Evolutionary conservation across 2,888 invertebrate genomes (phyloP).

Genomic region (Camptogramma bilineatum): DNA sequence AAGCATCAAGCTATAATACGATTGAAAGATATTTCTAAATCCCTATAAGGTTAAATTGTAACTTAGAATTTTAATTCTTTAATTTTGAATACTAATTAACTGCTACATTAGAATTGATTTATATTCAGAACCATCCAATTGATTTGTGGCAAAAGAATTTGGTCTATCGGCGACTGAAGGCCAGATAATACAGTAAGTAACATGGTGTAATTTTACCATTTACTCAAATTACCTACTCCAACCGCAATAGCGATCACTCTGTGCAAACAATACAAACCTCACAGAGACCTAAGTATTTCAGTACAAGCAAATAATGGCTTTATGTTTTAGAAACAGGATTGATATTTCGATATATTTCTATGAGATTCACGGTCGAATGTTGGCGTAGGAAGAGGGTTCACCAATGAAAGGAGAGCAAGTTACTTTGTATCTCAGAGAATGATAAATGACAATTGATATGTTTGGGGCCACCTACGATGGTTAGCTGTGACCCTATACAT

Average conservation of each 20-base stretch:
- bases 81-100: conserved; percentile 6
- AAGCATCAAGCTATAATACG: conserved; percentile 6
- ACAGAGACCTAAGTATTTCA: conserved; percentile 34
- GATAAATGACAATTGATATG: conserved; percentile 56
- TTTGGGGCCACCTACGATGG: conserved; percentile 54
- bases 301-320: conserved; percentile 1
- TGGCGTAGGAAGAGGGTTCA: conserved; percentile 57
- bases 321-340: conserved; percentile 42
- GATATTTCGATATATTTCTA: conserved; percentile 39
- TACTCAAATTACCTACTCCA: conserved; percentile 61
- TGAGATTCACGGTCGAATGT: conserved; percentile 46
- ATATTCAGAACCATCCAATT: not conserved
- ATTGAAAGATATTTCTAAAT: conserved; percentile 30
- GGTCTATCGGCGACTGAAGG: conserved; percentile 17
- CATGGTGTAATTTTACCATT: conserved; percentile 65
- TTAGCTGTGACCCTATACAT: not conserved
- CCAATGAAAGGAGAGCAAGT: conserved; percentile 53
- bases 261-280: conserved; percentile 59
- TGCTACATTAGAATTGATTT: not conserved
- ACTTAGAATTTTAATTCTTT: conserved; percentile 2
- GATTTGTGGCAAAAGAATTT: conserved; percentile 12
- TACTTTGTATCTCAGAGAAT: conserved; percentile 53
- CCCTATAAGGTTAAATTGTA: conserved; percentile 12
- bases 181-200: conserved; percentile 3
- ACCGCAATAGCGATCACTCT: conserved; percentile 62